phyloP scores from a whole-genome alignment of 2,888 invertebrate genomes.

The Eustalomyia histrio region DNA sequence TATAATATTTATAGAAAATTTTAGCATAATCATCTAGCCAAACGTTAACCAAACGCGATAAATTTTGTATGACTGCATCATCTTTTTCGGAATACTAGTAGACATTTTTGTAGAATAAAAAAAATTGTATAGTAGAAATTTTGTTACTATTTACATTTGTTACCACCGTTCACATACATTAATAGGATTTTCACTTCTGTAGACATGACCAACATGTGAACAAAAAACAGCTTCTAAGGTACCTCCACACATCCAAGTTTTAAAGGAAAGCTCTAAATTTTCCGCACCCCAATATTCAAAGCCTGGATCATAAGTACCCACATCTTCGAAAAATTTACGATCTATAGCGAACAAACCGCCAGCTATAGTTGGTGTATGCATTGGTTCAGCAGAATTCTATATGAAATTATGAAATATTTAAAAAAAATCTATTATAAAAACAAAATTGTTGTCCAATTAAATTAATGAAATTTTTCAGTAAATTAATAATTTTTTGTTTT shows the following conservation, averaged over 20 bases:
- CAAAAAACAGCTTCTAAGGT: slow-evolving; percentile 98
- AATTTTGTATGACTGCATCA: no score
- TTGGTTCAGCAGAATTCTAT: slow-evolving; percentile 90
- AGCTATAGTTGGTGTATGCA: slow-evolving; percentile 98
- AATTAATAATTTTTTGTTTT: no score
- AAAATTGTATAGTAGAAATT: no score
- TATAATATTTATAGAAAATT: no score
- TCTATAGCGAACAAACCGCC: slow-evolving; percentile 99
- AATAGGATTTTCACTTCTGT: slow-evolving; percentile 96
- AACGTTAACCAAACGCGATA: no score
- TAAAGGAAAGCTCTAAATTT: slow-evolving; percentile 98
- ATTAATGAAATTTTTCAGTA: no score
- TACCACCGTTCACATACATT: slow-evolving; percentile 81
- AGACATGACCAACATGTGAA: slow-evolving; percentile 99
- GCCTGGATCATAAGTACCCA: slow-evolving; percentile 98
- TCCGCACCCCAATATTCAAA: slow-evolving; percentile 99
- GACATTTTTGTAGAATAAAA: no score
- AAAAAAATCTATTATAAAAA: no score
- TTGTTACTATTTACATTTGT: no score
- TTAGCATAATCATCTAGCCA: no score
- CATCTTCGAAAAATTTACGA: slow-evolving; percentile 93
- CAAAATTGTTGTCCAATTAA: no score
- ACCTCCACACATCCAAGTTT: slow-evolving; percentile 99
- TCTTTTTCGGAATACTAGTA: no score
- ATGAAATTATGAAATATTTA: slow-evolving; percentile 36